Base-by-base conservation (phyloP, 2,888 invertebrate genomes). In the Dermolepida albohirtum region DNA sequence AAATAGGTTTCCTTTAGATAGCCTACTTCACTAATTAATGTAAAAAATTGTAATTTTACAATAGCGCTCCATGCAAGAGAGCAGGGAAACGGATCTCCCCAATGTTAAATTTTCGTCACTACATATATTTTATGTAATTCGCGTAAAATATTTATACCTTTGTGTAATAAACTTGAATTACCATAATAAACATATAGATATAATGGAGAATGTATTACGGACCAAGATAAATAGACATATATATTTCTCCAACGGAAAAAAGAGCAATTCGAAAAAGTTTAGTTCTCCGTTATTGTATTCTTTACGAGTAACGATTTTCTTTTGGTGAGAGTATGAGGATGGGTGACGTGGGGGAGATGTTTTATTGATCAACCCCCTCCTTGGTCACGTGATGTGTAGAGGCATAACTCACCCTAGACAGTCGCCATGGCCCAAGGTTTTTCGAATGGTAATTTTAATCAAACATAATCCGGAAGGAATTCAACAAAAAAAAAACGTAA, bases 341-440 rank as follows among this genome's bases (percentile, higher is more conserved):
- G 78, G 79, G 79, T 74, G 79, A 77, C 77, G 78, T 79, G 78
- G 80, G 83, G 81, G 81, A 80, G 82, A 82, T 83, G 85, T 84
- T 85, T 86, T 86, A 86, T 86, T 86, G 86, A 86, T 86, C 86
- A 86, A 82, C 83, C 83, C 79, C 82, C 82, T 81, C 79, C 79
- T 77, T 78, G 75, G 80, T 83, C 83, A 82, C 83, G 84, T 83
- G 83, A 82, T 79, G 78, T 77, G 78, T 79, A 76, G 78, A 74
- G 78, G 77, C 79, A 83, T 83, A 82, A 82, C 79, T 83, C 82
- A 83, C 80, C 76, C 79, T 76, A 79, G 81, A 79, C 81, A 77
- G 80, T 77, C 76, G 69, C 72, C 68, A 71, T 69, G 50, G 68
- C 64, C 49, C 64, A 50, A 63, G 62, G 51, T 67, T 66, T 64